Evolutionary conservation across 1,140 invertebrate genomes (phyloP).

Genomic region (Mycetomoellerius zeteki): DNA sequence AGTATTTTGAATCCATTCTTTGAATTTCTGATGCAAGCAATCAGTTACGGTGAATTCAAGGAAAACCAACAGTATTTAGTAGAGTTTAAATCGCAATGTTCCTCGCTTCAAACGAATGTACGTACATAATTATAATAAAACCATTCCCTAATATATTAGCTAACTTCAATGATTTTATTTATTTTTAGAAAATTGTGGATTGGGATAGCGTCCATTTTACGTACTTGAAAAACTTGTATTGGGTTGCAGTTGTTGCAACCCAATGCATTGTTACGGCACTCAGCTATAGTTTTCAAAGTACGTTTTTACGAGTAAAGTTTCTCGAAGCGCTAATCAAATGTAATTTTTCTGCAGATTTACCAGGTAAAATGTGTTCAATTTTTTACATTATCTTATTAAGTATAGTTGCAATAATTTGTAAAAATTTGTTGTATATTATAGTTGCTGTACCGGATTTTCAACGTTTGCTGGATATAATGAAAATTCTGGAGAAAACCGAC

Average conservation of each 20-base stretch:
- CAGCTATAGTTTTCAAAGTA: constrained; percentile 87
- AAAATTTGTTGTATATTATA: constrained; percentile 74
- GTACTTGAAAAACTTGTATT: constrained; percentile 84
- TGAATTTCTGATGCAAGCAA: constrained; percentile 84
- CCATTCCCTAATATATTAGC: constrained; percentile 75
- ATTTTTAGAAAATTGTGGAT: constrained; percentile 80
- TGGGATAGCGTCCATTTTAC: constrained; percentile 78
- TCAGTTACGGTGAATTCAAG: constrained; percentile 80
- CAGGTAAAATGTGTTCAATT: constrained; percentile 81
- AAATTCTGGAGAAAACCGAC: constrained; percentile 83
- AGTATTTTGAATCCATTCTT: constrained; percentile 88
- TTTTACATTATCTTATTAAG: neutral
- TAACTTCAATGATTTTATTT: constrained; percentile 40
- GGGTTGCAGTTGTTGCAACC: constrained; percentile 88
- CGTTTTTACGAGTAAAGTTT: constrained; percentile 88
- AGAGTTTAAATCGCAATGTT: constrained; percentile 79
- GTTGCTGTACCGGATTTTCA: constrained; percentile 87
- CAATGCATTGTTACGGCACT: constrained; percentile 87
- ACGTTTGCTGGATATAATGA: constrained; percentile 86
- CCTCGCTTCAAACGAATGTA: constrained; percentile 78
- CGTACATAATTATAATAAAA: constrained; percentile 74
- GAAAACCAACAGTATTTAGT: constrained; percentile 74
- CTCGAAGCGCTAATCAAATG: constrained; percentile 86
- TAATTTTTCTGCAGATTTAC: constrained; percentile 87
- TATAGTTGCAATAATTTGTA: constrained; percentile 11